These are phyloP conservation scores for Hemibagrus wyckioides DNA, from an alignment of 2,113 vertebrate genomes.

Conservation along the genomic window DNA sequence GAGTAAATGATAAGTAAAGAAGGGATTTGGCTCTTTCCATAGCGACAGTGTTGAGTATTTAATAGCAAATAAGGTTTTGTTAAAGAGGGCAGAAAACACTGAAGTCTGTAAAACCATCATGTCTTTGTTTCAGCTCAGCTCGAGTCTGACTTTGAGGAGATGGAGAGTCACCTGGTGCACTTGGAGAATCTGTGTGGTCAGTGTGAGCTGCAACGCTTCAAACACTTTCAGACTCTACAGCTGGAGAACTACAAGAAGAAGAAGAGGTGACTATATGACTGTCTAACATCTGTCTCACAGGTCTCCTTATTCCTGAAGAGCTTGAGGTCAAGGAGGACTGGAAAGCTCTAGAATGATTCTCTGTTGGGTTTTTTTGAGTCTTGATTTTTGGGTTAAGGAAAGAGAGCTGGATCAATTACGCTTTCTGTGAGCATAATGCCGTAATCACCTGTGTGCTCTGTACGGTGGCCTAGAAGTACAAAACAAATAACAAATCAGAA, in stretches of 20 bases:
- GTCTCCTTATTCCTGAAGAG: background rate
- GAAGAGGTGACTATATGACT: conserved; percentile 78
- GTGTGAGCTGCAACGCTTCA: conserved; percentile 85
- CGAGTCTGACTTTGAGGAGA: conserved; percentile 89
- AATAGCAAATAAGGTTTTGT: background rate
- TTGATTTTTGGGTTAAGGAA: background rate
- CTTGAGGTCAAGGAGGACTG: background rate
- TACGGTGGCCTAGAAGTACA: too few species aligned
- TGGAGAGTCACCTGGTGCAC: conserved; percentile 82
- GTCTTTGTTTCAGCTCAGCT: conserved; percentile 76
- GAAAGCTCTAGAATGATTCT: background rate
- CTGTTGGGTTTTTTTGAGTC: background rate
- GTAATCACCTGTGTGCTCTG: background rate
- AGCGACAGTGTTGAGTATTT: too few species aligned
- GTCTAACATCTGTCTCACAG: background rate
- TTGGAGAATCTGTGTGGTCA: conserved; percentile 89
- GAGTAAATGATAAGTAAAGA: background rate
- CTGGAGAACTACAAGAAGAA: conserved; percentile 87
- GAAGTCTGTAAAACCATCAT: background rate
- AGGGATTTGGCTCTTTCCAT: background rate
- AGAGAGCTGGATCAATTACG: background rate
- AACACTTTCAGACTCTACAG: conserved; percentile 78
- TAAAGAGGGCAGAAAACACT: background rate
- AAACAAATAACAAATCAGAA: too few species aligned
- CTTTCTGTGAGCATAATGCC: background rate